Evolutionary conservation across 2,888 invertebrate species (phyloP).

Genomic region (Pristionchus arcanus): DNA sequence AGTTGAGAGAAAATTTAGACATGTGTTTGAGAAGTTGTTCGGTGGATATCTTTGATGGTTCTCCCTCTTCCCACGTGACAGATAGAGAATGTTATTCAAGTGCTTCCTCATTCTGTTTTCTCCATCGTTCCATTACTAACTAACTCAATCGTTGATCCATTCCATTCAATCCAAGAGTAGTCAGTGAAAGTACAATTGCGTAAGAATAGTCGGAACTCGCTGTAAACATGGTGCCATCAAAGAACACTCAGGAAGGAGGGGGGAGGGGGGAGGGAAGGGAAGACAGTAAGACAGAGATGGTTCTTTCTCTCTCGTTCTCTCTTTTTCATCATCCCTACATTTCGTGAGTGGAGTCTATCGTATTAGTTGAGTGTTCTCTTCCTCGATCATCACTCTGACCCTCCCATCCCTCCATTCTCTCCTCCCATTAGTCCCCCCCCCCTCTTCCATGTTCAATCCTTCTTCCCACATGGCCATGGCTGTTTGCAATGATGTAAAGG

Average conservation of each 20-base stretch:
- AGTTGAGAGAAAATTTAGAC: not conserved
- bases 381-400: slow-evolving; percentile 2
- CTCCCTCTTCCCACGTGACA: not conserved
- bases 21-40: slow-evolving; percentile 37
- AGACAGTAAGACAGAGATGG: slow-evolving; percentile 21
- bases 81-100: not conserved
- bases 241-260: not conserved
- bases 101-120: slow-evolving; percentile 3
- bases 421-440: not conserved
- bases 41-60: slow-evolving; percentile 33
- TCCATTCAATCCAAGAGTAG: not conserved
- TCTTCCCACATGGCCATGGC: slow-evolving; percentile 49
- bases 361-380: slow-evolving; percentile 45
- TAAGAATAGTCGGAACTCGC: not conserved
- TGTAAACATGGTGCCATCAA: slow-evolving; percentile 37
- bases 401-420: not conserved
- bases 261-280: not conserved
- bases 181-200: slow-evolving; percentile 32
- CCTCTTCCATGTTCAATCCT: not conserved
- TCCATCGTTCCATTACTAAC: not conserved
- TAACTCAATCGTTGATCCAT: not conserved
- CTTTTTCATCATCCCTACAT: slow-evolving; percentile 7
- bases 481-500: slow-evolving; percentile 51
- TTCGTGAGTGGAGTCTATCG: slow-evolving; percentile 9
- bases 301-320: not conserved